Percentiles rank a stretch among this genome's conserved stretches.
phyloP scores from a whole-genome alignment of 2,888 invertebrate genomes.

The Nymphalis urticae region DNA sequence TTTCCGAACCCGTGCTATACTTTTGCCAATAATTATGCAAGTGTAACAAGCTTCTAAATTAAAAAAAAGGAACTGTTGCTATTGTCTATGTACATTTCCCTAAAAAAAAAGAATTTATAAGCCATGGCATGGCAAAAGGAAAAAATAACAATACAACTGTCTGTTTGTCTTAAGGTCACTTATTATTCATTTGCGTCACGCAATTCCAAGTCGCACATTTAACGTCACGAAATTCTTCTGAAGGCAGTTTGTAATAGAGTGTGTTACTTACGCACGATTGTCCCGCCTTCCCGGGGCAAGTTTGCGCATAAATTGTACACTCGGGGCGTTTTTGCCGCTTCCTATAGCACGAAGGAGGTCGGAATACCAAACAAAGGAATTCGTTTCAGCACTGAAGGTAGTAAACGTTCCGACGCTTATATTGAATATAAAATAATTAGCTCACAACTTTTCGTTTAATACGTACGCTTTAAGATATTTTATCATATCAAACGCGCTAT shows the following conservation, averaged over 20 bases:
- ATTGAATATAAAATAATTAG: too few species aligned
- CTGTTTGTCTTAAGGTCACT: neutral
- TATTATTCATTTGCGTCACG: conserved; percentile 20
- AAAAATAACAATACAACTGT: neutral
- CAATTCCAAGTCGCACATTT: conserved; percentile 8
- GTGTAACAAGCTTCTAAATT: too few species aligned
- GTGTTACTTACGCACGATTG: conserved; percentile 16
- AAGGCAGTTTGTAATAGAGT: conserved; percentile 13
- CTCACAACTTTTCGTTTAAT: too few species aligned
- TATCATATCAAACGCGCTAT: too few species aligned
- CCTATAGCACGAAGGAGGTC: conserved; percentile 6
- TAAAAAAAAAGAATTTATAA: too few species aligned
- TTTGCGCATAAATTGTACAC: conserved; percentile 11
- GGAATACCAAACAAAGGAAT: conserved; percentile 21
- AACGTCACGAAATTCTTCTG: conserved; percentile 10
- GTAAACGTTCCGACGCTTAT: too few species aligned
- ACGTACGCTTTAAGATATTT: too few species aligned
- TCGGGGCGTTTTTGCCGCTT: conserved; percentile 2
- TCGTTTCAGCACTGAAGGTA: neutral
- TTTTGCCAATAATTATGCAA: too few species aligned
- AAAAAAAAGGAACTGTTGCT: too few species aligned
- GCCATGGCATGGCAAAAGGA: too few species aligned
- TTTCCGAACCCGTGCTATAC: too few species aligned
- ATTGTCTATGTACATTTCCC: too few species aligned
- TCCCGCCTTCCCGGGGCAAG: neutral